Evolutionary conservation across 2,113 vertebrate species (phyloP), one percentile per base, ranked within the genome.

Genomic region (Ctenodactylus gundi): DNA sequence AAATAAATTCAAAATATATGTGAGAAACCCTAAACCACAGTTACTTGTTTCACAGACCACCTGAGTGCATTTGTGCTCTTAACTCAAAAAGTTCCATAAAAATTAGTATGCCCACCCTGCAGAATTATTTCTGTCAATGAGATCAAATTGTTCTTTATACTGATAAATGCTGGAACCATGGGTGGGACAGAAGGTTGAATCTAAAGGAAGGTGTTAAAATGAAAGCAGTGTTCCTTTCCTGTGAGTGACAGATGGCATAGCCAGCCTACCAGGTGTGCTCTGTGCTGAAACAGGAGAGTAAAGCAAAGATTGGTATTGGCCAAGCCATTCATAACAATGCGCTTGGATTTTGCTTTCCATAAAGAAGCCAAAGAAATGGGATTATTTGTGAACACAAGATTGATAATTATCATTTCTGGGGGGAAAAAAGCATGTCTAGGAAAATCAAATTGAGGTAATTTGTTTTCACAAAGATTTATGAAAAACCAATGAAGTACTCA

Each of bases 321-420:
- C 11, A 17, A 53, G 34, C 18, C 49, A 55, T 53, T 55, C 23
- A 57, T 31, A 57, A 80, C 12, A 84, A 36, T 41, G 53, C 21
- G 39, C 6, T 92, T 14, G n/a, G 57, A 75, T 87, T 90, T 86
- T 87, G 58, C 46, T 80, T 87, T 76, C 13, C 55, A 58, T 18
- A 82, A 76, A 88, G 57, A 86, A 92, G 34, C 75, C 87, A 88
- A 78, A n/a, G 36, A 86, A 95, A 84, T 57, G 31, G 17, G 80
- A 68, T 87, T 88, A 68, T 46, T 70, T n/a, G 76, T 82, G n/a
- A 72, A 58, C 58, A 53, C 51, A 92, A 27, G 55, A 73, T 8
- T 17, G n/a, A 2, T 75, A 64, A 46, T 8, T 65, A 67, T 88
- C 23, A 60, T 78, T 83, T 83, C 73, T 91, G 25, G n/a, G n/a